Base-by-base conservation (phyloP, 2,888 invertebrate genomes). In the Atherix ibis region DNA sequence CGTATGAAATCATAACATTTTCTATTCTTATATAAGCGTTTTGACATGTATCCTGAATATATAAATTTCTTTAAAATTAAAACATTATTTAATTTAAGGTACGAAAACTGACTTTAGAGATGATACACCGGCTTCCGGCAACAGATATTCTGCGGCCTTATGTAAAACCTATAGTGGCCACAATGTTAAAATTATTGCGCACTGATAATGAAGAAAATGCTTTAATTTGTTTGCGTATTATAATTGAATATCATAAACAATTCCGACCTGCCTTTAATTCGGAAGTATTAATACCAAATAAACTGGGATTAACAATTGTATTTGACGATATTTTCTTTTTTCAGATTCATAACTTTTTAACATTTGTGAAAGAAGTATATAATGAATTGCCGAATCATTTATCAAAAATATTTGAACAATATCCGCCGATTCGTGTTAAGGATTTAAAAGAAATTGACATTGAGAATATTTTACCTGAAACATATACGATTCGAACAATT, bases 191-290 rank as follows among this genome's bases (percentile, higher is more conserved):
- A 56, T 65, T 97, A 33, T 70, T 91, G 53, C 87, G 89, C 65
- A 80, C 80, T 31, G 98, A 98, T 56, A 98, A 98, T 62, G 98
- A 98, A 58, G 97, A 95, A 56, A 98, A 98, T 67, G 95, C 94
- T 5, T 64, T 95, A 33, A 85, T 97, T 3, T 92, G 94, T 51
- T 65, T 98, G 36, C 77, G 95, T 49, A 91, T 98, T 40, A 91
- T 98, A 46, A 92, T 95, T 56, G 98, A 98, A 54, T 67, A 95
- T 19, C 94, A 97, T 53, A 97, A 95, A 59, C 87, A 89, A 50
- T 94, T 83, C 57, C 72, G 92, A 40, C 95, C 95, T 12, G 71
- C 77, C 4, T 92, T 87, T 54, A 83, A 79, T 53, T 69, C 78
- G n/a, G 94, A 95, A 64, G 89, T 89, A 47, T 41, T 47, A 22